Evolutionary conservation across 2,797 vertebrate genomes (phyloP).

Genomic region (Anisognathus igniventris): DNA sequence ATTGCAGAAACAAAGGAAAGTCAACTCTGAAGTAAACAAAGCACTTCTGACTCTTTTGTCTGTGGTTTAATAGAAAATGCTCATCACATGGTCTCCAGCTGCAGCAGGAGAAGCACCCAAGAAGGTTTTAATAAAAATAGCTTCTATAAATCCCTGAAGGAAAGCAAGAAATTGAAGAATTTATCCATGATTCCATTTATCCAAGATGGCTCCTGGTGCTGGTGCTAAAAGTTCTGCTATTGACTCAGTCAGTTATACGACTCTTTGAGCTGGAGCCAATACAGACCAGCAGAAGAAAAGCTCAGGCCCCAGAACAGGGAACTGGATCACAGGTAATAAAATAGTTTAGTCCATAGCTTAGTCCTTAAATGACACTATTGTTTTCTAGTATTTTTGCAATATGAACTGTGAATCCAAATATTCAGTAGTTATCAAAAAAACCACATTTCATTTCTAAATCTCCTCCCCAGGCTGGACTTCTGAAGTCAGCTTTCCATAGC

Average conservation of each 20-base stretch:
- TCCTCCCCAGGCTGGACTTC: background rate
- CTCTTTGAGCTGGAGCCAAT: background rate
- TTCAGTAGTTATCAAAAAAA: background rate
- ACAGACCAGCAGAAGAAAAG: background rate
- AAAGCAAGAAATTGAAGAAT: background rate
- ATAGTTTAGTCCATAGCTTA: background rate
- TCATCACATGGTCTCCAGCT: slow-evolving; percentile 6
- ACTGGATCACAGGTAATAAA: background rate
- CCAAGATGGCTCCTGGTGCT: slow-evolving; percentile 20
- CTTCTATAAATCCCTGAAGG: background rate
- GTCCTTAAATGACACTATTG: background rate
- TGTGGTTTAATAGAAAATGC: slow-evolving; percentile 7
- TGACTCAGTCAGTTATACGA: background rate
- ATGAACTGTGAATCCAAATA: background rate
- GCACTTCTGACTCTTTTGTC: slow-evolving; percentile 12
- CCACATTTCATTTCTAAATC: background rate
- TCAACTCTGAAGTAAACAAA: slow-evolving; percentile 34
- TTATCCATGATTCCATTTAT: background rate
- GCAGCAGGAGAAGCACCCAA: slow-evolving; percentile 15
- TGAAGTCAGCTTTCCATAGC: background rate
- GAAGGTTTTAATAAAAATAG: slow-evolving; percentile 35
- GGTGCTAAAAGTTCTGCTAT: background rate
- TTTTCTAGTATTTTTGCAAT: background rate
- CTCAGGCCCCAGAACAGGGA: background rate
- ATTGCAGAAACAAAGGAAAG: slow-evolving; percentile 23